phyloP scores from a whole-genome alignment of 2,888 invertebrate genomes.

The Tetropium fuscum region DNA sequence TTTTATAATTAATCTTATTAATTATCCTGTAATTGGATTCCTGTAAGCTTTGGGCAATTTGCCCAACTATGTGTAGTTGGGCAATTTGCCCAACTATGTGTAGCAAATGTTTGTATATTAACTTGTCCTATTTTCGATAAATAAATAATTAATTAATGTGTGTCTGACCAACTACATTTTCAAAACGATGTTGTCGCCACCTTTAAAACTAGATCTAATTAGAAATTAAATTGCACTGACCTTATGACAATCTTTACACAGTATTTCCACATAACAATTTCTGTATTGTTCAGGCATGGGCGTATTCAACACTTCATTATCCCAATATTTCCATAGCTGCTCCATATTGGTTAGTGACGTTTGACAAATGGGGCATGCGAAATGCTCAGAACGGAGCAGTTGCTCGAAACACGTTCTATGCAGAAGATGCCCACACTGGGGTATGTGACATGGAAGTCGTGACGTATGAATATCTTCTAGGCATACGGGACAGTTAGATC shows the following conservation, averaged over 20 bases:
- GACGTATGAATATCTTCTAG: slow-evolving; percentile 93
- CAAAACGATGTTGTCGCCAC: no score
- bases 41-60: no score
- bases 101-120: no score
- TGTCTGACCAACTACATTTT: no score
- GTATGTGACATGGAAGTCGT: slow-evolving; percentile 89
- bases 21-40: no score
- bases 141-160: no score
- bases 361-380: slow-evolving; percentile 90
- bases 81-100: no score
- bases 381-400: slow-evolving; percentile 80
- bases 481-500: slow-evolving; percentile 90
- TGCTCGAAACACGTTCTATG: slow-evolving; percentile 89
- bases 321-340: slow-evolving; percentile 84
- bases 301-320: slow-evolving; percentile 83
- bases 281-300: slow-evolving; percentile 89
- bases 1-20: no score
- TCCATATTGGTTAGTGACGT: slow-evolving; percentile 91
- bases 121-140: no score
- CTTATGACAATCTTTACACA: slow-evolving; percentile 94
- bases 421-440: slow-evolving; percentile 88
- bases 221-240: slow-evolving; percentile 64
- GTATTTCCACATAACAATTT: slow-evolving; percentile 82
- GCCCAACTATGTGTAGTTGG: no score
- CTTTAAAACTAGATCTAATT: not conserved